Base-by-base conservation (phyloP, 1,140 invertebrate species). In the Eueides isabella region DNA sequence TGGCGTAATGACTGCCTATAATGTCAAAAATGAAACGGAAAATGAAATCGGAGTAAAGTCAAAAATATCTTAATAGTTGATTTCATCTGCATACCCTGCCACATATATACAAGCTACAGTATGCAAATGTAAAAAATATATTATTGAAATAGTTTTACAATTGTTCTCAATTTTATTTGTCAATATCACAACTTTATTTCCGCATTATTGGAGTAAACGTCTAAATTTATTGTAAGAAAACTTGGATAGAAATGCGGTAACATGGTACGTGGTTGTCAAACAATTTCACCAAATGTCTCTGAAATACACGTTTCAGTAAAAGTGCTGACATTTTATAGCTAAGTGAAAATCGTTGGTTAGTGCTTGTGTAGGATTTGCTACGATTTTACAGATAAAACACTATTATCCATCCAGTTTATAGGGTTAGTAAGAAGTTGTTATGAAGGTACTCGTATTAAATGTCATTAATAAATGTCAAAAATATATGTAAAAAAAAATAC, bases 231-330 rank as follows among this genome's bases (percentile, higher is more conserved):
- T 33, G 41, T 48, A 55, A 66, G 62, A 66, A 16, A 75, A 75
- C 62, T 75, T 75, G 35, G 33, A 35, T 62, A 75, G 73, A 74
- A 69, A 74, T 65, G 67, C 63, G 31, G 55, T 75, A 75, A 75
- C 73, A 65, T 30, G 62, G 73, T 75, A 75, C 73, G 73, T 75
- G 73, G 73, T 71, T 75, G 68, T 75, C 73, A 75, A 75, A 71
- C 73, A 71, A 75, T 71, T 75, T 75, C 63, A 65, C 67, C 70
- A 67, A 71, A 75, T 75, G 73, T 71, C 62, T 75, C 67, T 55
- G 44, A 35, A 71, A 75, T 75, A 75, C 44, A 74, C 29, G 31
- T 63, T 68, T 68, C 68, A 30, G 44, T 70, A 70, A 70, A 70
- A 70, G 55, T 62, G 68, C 61, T 70, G 68, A 70, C 68, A 70